Base-by-base conservation (phyloP, 2,888 invertebrate genomes). In the Protonemura montana region DNA sequence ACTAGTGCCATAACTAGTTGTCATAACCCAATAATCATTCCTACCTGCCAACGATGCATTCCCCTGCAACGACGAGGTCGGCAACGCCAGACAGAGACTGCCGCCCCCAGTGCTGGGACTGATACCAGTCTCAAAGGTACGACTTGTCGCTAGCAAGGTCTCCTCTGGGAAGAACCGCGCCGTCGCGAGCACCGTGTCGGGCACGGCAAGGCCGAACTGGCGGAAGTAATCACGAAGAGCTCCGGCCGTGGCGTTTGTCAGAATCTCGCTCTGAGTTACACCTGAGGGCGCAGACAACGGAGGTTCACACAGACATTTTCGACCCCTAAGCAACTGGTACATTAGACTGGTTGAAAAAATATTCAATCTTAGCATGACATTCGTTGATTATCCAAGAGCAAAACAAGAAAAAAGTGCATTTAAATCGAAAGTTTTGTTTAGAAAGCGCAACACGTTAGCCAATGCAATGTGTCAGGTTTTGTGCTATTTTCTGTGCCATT, bases 61-160 rank as follows among this genome's bases (percentile, higher is more conserved):
- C 16, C 59, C 90, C 0, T 90, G 88, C 0, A 91, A 91, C 1
- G 91, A 90, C 59, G 88, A 89, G 26, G 94, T 92, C 0, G 95
- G 94, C 7, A 96, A 90, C 0, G 94, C 92, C 5, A 95, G 90
- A 89, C 95, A 95, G n/a, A 95, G 90, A 90, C 95, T 93, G 0
- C 95, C 95, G 90, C 92, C 90, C 87, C 89, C 89, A 6, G 90
- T 89, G 80, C 90, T 90, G 84, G 89, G 89, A 90, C 94, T 93
- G 88, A 93, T 93, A 27, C 93, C 92, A 88, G 93, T 93, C 26
- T 93, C 91, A 88, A 91, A 91, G 88, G 93, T 93, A 87, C 93
- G 93, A 88, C 92, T 93, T 28, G 91, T 90, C 0, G 93, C 91
- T 88, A 93, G 93, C 0, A 94, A 90, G 82, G 93, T 93, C 87